These are phyloP conservation scores for Ophion slaviceki DNA, from an alignment of 2,888 invertebrate genomes.

Conservation along the genomic window DNA sequence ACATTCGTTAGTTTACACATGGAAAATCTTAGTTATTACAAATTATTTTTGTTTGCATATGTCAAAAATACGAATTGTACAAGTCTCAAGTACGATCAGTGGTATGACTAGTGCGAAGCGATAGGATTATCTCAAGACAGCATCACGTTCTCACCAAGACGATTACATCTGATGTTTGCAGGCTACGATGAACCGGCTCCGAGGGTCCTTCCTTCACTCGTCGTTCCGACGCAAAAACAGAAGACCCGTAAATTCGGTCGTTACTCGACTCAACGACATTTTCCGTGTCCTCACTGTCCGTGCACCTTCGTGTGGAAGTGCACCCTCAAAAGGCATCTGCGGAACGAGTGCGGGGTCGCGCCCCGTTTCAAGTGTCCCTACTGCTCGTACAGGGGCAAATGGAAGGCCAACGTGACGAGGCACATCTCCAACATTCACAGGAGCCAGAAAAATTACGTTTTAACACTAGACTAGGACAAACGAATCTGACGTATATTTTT, in stretches of 20 bases:
- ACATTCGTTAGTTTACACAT: too few species aligned
- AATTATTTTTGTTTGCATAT: too few species aligned
- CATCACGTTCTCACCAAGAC: conserved; percentile 21
- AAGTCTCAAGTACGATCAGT: too few species aligned
- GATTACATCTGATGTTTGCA: conserved; percentile 56
- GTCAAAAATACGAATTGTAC: too few species aligned
- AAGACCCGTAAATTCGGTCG: conserved; percentile 26
- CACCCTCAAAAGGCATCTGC: conserved; percentile 71
- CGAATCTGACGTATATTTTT: not conserved
- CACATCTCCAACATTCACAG: conserved; percentile 71
- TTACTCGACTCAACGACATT: conserved; percentile 30
- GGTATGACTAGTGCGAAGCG: too few species aligned
- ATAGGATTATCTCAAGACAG: too few species aligned
- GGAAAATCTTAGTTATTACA: too few species aligned
- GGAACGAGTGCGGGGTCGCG: conserved; percentile 73
- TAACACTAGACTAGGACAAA: not conserved
- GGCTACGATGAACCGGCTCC: conserved; percentile 9
- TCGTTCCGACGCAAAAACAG: not conserved
- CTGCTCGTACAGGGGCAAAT: conserved; percentile 76
- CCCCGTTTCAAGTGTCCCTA: conserved; percentile 75
- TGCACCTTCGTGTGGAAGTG: conserved; percentile 71
- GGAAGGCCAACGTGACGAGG: conserved; percentile 73
- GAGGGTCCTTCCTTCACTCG: conserved; percentile 3
- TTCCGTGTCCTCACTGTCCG: conserved; percentile 70
- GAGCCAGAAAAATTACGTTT: conserved; percentile 64